Evolutionary conservation across 2,113 vertebrate genomes (phyloP).

Genomic region (Austrofundulus limnaeus): DNA sequence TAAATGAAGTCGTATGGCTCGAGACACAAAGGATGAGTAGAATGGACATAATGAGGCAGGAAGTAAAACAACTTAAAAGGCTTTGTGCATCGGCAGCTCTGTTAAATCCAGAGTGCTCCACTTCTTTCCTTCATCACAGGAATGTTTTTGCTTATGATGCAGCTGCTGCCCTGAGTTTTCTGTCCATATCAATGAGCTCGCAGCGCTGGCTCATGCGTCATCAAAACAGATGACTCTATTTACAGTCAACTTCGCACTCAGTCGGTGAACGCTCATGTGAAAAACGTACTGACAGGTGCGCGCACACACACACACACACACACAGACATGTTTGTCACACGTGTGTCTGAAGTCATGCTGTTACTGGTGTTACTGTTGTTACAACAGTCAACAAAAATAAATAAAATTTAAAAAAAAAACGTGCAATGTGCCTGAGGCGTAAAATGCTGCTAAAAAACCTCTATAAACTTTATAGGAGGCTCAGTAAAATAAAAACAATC

Average conservation of each 20-base stretch:
- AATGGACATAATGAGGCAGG: background rate
- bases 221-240: conserved; percentile 65
- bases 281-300: conserved; percentile 24
- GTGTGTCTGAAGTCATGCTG: conserved; percentile 3
- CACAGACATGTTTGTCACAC: background rate
- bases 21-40: conserved; percentile 6
- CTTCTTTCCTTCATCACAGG: conserved; percentile 30
- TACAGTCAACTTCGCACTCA: conserved; percentile 60
- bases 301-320: background rate
- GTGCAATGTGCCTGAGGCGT: background rate
- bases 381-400: conserved; percentile 15
- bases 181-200: conserved; percentile 55
- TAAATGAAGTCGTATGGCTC: conserved; percentile 5
- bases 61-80: background rate
- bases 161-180: conserved; percentile 49
- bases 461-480: background rate
- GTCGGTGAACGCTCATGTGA: conserved; percentile 36
- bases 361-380: conserved; percentile 7
- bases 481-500: background rate
- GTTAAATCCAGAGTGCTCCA: conserved; percentile 1
- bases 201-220: conserved; percentile 56
- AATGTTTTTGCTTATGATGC: conserved; percentile 49
- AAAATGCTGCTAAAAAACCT: background rate
- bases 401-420: no score
- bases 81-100: conserved; percentile 13